Evolutionary conservation across 2,888 invertebrate genomes (phyloP), one percentile per base, ranked within the genome.

Genomic region (Lepeophtheirus nordmannii): DNA sequence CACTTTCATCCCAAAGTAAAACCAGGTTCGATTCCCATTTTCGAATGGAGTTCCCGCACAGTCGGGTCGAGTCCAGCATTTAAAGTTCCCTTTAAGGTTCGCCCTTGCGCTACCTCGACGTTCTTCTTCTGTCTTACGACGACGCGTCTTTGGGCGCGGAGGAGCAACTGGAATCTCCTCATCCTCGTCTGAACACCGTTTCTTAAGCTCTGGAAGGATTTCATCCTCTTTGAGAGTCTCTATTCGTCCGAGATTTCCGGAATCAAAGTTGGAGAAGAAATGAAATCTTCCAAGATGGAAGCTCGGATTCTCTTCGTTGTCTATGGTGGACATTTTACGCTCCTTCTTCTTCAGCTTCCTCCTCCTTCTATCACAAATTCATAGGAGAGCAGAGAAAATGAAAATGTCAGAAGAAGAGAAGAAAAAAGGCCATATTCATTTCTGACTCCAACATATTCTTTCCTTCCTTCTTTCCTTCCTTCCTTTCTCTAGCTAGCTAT

Each of bases 11-110:
- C 88, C 89, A 76, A 92, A 92, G 76, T 89, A 85, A 77, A 92
- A 92, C 92, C 92, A 92, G 1, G 91, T 89, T 69, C 90, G 80
- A 75, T 90, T 90, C 63, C 84, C 85, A 80, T 90, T 91, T 75
- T 90, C 87, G 80, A 82, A 89, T 72, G 85, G 84, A 0, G 90
- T 90, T 58, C 81, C 83, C 17, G 67, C 65, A 77, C 90, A 90
- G 76, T 92, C 92, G 0, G 89, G 89, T 72, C 83, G 82, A 1
- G 90, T 91, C 91, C 91, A 91, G 67, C 30, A 11, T 61, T n/a
- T 23, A 67, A 22, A 40, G 65, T n/a, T 23, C 20, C 56, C 56
- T 10, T 23, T 67, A 5, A 40, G 11, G 58, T 9, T 30, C 30
- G 30, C 3, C n/a, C n/a, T n/a, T n/a, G n/a, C n/a, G n/a, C n/a